Evolutionary conservation across 2,888 invertebrate genomes (phyloP), one percentile per base, ranked within the genome.

Genomic region (Bembecia ichneumoniformis): DNA sequence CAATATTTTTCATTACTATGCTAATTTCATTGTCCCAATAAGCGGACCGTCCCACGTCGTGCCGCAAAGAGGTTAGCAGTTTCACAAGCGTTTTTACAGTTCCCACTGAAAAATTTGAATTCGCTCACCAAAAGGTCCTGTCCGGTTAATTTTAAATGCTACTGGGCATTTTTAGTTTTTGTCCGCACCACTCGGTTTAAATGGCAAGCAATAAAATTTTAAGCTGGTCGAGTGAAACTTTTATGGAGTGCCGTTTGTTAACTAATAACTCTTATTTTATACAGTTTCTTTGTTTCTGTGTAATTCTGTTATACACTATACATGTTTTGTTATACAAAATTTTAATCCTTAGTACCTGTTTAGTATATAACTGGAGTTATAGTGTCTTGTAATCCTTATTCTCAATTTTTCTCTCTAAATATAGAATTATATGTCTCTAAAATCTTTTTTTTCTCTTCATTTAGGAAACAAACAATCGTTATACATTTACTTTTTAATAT

Each of bases 1-100:
- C 83, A 82, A 84, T 83, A 82, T 84, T 83, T 84, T 84, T 84
- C 83, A 86, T 86, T 83, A 83, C 80, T 83, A 86, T 86, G 83
- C 82, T 86, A 86, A 86, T 86, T 82, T 77, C 79, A 82, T 84
- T 84, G 77, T 77, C 60, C 79, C 79, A 82, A 84, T 83, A 79
- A 83, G 82, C 74, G 81, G 65, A 70, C 71, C 64, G 71, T 64
- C 69, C 75, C 58, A 58, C 58, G 57, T 53, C 68, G 60, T 61
- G 67, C 76, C 78, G 73, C 80, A 82, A 81, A 82, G 77, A 80
- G 80, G 78, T 82, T 82, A 77, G 77, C 77, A 65, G 74, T 76
- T 77, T 71, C 74, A 74, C 71, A 67, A 72, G 58, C 73, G 62
- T 74, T 80, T 81, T 79, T 76, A 77, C 76, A 68, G 69, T 75